Evolutionary conservation across 1,140 invertebrate genomes (phyloP).

Genomic region (Polypedilum pembai): DNA sequence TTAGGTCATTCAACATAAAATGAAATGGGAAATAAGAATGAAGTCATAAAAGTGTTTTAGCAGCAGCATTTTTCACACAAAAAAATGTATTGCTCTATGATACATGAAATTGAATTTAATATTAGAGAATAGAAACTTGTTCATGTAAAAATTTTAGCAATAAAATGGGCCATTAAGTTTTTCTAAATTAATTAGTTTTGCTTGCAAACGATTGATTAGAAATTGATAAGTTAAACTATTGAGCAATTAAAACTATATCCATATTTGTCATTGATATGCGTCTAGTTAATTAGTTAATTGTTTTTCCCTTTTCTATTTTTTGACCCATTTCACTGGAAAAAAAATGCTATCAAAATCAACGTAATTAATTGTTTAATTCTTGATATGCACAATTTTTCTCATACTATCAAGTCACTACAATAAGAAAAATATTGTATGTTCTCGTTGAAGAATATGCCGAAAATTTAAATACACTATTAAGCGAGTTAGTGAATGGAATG

Average conservation of each 20-base stretch:
- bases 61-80: background rate
- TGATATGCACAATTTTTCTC: too few relatives aligned
- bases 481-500: too few relatives aligned
- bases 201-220: background rate
- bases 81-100: background rate
- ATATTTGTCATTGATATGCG: background rate
- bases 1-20: background rate
- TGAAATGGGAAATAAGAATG: background rate
- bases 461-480: too few relatives aligned
- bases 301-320: background rate
- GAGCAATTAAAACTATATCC: too few relatives aligned
- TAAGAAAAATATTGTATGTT: too few relatives aligned
- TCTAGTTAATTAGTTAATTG: constrained; percentile 7
- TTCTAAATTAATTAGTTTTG: background rate
- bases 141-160: background rate
- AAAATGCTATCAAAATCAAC: background rate
- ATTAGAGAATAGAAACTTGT: background rate
- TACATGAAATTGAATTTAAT: background rate
- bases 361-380: too few relatives aligned
- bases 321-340: background rate
- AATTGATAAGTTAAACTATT: background rate
- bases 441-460: too few relatives aligned
- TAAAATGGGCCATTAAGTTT: background rate
- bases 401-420: too few relatives aligned
- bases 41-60: background rate